Conservation (phyloP, 35 echinoderm and acorn worm species). For the Amphiura filiformis region DNA sequence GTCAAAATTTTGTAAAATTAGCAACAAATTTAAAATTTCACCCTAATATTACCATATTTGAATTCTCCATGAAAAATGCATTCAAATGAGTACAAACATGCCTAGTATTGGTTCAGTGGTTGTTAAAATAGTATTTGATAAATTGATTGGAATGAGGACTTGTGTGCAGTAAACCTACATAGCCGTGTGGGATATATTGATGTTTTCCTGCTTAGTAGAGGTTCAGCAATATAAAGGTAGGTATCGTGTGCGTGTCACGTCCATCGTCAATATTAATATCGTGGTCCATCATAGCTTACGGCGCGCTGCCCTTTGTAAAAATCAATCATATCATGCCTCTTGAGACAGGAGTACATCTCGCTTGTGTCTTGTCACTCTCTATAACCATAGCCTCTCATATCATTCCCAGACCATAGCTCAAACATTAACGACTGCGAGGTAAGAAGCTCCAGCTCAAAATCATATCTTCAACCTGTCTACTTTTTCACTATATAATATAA, state of each 20-base stretch:
- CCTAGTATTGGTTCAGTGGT: too few species aligned
- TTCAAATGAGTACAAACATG: too few species aligned
- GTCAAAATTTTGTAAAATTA: too few species aligned
- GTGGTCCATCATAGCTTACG: not conserved
- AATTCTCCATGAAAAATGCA: too few species aligned
- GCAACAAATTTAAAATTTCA: too few species aligned
- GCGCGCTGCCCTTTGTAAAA: not conserved
- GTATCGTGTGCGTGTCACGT: not conserved
- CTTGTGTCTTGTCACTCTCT: not conserved
- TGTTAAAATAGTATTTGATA: too few species aligned
- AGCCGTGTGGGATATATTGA: not conserved
- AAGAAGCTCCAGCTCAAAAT: not conserved
- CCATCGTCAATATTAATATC: slow-evolving; percentile 14
- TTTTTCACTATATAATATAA: not conserved
- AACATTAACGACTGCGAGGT: too few species aligned
- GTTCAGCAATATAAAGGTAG: not conserved
- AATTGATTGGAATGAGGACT: too few species aligned
- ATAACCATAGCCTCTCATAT: not conserved
- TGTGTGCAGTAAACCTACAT: not conserved
- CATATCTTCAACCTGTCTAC: not conserved
- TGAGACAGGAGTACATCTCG: not conserved
- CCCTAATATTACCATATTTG: too few species aligned
- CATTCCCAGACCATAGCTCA: too few species aligned
- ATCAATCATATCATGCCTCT: not conserved
- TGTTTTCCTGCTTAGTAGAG: not conserved